phyloP scores from a whole-genome alignment of 2,888 invertebrate genomes.

The Epicampocera succincta region DNA sequence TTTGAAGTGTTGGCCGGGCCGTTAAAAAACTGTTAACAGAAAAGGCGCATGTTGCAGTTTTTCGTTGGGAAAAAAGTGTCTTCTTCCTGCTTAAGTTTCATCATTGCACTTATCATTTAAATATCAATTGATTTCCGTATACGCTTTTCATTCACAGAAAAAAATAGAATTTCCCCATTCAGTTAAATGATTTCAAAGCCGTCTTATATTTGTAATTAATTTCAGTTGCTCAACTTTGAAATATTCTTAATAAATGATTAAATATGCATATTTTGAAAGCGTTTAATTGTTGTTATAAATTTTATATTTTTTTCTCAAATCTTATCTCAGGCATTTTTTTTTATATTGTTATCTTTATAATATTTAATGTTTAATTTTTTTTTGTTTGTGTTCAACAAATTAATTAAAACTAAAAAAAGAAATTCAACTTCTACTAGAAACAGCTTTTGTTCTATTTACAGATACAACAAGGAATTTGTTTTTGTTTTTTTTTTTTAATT shows the following conservation, averaged over 20 bases:
- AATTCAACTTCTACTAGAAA: background rate
- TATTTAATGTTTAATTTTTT: conserved; percentile 26
- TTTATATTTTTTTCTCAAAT: conserved; percentile 1
- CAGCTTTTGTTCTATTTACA: background rate
- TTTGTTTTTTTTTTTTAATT: conserved; percentile 37
- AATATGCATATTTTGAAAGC: background rate
- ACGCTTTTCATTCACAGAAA: background rate
- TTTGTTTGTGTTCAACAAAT: conserved; percentile 27
- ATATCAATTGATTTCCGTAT: conserved; percentile 27
- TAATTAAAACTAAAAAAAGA: background rate
- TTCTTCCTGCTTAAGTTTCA: background rate
- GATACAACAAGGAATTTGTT: conserved; percentile 8
- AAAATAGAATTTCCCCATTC: conserved; percentile 6
- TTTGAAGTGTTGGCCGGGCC: too few species aligned
- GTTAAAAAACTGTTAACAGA: too few species aligned
- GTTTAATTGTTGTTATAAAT: conserved; percentile 23
- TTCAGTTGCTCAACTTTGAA: conserved; percentile 23
- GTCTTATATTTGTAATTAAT: background rate
- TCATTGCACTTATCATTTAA: background rate
- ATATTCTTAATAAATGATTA: background rate
- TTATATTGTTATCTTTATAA: conserved; percentile 20
- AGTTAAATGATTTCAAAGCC: conserved; percentile 1
- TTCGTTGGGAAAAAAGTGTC: too few species aligned
- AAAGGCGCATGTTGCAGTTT: too few species aligned
- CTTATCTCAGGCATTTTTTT: conserved; percentile 9